Base-by-base conservation (phyloP, 2,113 vertebrate species). In the Zosterops lateralis region DNA sequence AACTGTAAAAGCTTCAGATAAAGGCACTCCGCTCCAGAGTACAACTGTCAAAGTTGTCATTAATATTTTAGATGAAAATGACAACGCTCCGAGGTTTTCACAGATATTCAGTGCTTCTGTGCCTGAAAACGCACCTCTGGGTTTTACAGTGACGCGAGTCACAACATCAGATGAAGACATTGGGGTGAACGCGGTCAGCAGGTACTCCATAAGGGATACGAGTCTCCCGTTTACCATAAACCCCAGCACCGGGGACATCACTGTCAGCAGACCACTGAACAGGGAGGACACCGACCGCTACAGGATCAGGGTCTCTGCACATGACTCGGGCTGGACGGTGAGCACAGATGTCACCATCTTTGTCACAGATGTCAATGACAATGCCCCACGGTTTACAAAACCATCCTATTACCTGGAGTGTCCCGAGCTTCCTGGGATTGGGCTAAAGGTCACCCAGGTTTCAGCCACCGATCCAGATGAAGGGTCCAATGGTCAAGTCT, bases 321-420 rank as follows among this genome's bases (percentile, higher is more conserved):
- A 99, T 18, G 99, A 99, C 97, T 99, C 99, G 0, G 99, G 99
- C 11, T 99, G 99, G 99, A 99, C 99, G 0, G 99, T 99, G 16
- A 99, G 99, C 97, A 99, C 99, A 1, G 99, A 99, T 16, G 98
- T 99, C 87, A 99, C 99, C 17, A 96, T 99, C 83, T 99, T 99
- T 90, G 98, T 99, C 72, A 98, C 93, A 0, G 99, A 99, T n/a
- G 47, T 99, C 58, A 99, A 99, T 4, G 99, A 99, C 90, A 99
- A 99, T 0, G 97, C 98, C 4, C 99, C 99, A 6, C 97, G 98
- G 64, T 99, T 99, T 88, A 98, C 98, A 76, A 99, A 98, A 4
- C 98, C 99, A 0, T 99, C 99, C 50, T 99, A 99, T 94, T 99
- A 99, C 76, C 96, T 99, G 62, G 99, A 99, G 76, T 99, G 99